phyloP scores from a whole-genome alignment of 2,797 vertebrate species.

The Oreortyx pictus region DNA sequence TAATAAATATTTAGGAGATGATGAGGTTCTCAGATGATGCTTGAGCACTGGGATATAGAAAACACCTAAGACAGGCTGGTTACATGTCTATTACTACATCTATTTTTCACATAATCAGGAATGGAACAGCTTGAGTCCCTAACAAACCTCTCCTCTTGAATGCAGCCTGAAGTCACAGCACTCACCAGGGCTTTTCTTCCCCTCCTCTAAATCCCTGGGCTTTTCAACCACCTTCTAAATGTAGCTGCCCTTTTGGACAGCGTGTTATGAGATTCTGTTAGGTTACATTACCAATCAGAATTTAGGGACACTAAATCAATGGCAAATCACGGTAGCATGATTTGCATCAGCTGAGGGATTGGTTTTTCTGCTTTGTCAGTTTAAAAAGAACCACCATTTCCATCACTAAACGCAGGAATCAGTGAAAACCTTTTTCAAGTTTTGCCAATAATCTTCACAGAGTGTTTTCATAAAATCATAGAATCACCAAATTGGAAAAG shows the following conservation, averaged over 20 bases:
- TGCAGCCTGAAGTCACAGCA: background rate
- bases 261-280: background rate
- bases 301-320: background rate
- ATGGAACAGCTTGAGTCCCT: background rate
- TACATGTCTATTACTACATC: background rate
- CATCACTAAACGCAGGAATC: background rate
- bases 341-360: background rate
- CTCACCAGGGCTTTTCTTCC: background rate
- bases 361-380: background rate
- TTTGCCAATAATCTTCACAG: background rate
- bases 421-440: background rate
- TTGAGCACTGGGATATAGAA: background rate
- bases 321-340: accelerated
- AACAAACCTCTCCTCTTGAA: accelerated
- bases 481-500: background rate
- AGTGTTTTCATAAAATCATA: background rate
- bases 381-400: background rate
- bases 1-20: background rate
- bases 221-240: background rate
- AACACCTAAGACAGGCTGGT: background rate
- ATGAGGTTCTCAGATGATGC: constrained; percentile 22
- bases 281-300: background rate
- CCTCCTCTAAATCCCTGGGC: background rate
- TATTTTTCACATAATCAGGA: background rate
- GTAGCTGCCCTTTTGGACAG: constrained; percentile 10